A percentile compares a stretch with the other conserved stretches of the same genome.
These are phyloP conservation scores for Microcebus ravelobensis DNA, from an alignment of 2,113 vertebrate species.

Conservation along the genomic window DNA sequence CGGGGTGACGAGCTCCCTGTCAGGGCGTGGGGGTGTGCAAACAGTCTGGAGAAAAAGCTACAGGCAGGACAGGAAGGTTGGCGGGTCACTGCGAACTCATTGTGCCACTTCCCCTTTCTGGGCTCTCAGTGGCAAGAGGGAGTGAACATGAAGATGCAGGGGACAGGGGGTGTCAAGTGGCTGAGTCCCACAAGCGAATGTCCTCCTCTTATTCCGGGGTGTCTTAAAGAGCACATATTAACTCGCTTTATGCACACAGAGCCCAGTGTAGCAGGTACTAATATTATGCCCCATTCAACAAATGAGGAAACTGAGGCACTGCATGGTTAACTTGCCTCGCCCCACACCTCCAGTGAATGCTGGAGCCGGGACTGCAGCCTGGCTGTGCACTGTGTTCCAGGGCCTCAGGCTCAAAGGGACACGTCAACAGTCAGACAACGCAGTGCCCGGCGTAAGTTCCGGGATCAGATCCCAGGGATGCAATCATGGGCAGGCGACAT, in stretches of 20 bases:
- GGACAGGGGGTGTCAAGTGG: no score
- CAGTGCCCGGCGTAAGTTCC: background rate
- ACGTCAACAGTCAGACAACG: background rate
- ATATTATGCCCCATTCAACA: background rate
- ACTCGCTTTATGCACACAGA: background rate
- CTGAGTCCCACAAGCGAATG: fast-evolving
- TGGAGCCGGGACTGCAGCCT: background rate
- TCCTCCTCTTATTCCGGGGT: background rate
- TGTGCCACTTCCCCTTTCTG: background rate
- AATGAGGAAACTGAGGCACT: background rate
- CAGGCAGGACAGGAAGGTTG: background rate
- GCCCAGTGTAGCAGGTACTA: background rate
- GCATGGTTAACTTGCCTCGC: background rate
- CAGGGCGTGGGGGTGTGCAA: background rate
- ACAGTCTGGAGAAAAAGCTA: background rate
- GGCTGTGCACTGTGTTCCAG: fast-evolving
- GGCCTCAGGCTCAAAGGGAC: background rate
- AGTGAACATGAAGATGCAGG: background rate
- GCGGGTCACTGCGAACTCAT: fast-evolving
- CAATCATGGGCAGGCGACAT: background rate
- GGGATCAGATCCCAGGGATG: background rate
- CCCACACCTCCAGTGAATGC: background rate
- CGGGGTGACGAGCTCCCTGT: background rate
- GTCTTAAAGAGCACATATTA: background rate
- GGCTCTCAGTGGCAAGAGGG: background rate